Evolutionary conservation across 2,888 invertebrate species (phyloP), one percentile per base, ranked within the genome.

Genomic region (Celastrina argiolus): DNA sequence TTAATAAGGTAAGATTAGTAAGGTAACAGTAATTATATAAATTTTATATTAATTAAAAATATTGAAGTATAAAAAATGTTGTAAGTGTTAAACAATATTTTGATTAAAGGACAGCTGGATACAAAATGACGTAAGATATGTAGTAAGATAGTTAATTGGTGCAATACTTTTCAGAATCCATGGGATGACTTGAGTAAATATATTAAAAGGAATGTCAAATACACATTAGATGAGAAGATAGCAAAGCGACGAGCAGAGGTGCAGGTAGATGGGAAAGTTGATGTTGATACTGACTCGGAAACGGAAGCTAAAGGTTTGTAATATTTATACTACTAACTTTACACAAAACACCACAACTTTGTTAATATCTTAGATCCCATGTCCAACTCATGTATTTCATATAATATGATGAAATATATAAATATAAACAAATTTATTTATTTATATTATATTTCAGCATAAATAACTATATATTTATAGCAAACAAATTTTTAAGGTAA

Each of bases 141-240:
- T n/a, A n/a, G n/a, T n/a, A n/a, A 31, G 5, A 1, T 31, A 22
- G 3, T 22, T 22, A 58, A n/a, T 10, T 26, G 22, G 14, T 18
- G 12, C 16, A 58, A 39, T 41, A 64, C 1, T 41, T 34, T 76
- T 6, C 82, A 94, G 87, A 96, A 96, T 77, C 94, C 95, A 4
- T 96, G 96, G 96, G 94, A 95, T 80, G 94, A 96, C 84, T 79
- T 96, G 28, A 93, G 94, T 76, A 96, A 96, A 76, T 96, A 96
- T 82, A 93, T 96, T 0, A 95, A 95, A 77, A 92, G 96, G 41
- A 96, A 96, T 87, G 95, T 94, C 0, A 95, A 95, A 75, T 93
- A 94, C 16, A 96, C 96, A 75, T 92, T 96, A 1, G 97, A 97
- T 82, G 97, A 97, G 71, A 97, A 96, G 88, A 97, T 97, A 73